phyloP scores from a whole-genome alignment of 2,113 vertebrate genomes.

The Oncorhynchus gorbuscha region DNA sequence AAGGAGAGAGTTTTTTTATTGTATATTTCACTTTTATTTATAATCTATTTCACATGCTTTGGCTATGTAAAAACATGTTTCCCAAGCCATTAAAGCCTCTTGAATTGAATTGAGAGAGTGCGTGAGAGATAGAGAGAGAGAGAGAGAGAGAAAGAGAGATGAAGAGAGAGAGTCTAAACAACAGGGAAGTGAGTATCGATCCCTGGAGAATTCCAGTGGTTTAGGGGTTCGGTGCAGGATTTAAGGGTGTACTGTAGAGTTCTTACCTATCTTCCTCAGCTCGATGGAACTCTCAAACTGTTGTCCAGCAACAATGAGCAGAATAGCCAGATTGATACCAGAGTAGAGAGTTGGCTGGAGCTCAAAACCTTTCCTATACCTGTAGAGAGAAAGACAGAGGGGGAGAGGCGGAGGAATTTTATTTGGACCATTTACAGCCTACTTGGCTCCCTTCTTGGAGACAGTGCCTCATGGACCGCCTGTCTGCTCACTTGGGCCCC shows the following conservation, averaged over 20 bases:
- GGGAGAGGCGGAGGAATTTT: background rate
- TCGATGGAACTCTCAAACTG: conserved; percentile 95
- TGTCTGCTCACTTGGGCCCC: too few relatives aligned
- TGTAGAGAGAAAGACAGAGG: conserved; percentile 38
- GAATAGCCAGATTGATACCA: conserved; percentile 90
- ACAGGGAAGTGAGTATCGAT: background rate
- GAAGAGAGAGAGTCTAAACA: background rate
- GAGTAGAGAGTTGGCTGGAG: conserved; percentile 94
- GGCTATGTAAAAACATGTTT: too few relatives aligned
- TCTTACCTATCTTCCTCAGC: conserved; percentile 91
- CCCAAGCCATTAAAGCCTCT: too few relatives aligned
- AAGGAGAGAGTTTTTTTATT: background rate
- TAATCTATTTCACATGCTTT: too few relatives aligned
- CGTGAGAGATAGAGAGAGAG: background rate
- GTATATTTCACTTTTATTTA: too few relatives aligned
- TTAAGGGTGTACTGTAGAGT: background rate
- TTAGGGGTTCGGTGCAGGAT: too few relatives aligned
- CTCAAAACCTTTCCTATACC: conserved; percentile 95
- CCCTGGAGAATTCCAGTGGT: too few relatives aligned
- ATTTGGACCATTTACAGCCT: too few relatives aligned
- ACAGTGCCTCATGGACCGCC: too few relatives aligned
- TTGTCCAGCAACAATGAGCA: conserved; percentile 88
- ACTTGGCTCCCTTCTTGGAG: too few relatives aligned
- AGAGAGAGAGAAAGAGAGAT: too few relatives aligned
- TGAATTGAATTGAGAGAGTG: too few relatives aligned